phyloP scores from a whole-genome alignment of 1,140 invertebrate species.

The Druon quercuslanigerum region DNA sequence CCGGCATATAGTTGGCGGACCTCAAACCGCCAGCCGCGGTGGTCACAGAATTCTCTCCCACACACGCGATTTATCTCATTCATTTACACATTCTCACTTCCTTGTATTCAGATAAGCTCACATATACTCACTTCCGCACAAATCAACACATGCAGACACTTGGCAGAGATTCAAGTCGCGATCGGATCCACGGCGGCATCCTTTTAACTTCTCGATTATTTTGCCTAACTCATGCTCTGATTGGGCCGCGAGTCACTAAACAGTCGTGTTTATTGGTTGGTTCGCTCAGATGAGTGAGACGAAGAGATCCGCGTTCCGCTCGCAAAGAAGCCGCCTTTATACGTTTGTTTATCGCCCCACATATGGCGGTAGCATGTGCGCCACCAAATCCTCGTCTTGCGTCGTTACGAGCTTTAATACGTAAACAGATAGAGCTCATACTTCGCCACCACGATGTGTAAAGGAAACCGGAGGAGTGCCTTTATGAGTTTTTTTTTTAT shows the following conservation, averaged over 20 bases:
- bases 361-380: conserved; percentile 74
- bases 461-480: background rate
- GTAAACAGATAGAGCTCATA: conserved; percentile 57
- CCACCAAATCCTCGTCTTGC: conserved; percentile 52
- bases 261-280: conserved; percentile 60
- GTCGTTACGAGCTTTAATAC: conserved; percentile 53
- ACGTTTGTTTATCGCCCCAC: conserved; percentile 71
- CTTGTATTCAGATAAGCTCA: conserved; percentile 25
- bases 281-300: conserved; percentile 40
- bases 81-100: conserved; percentile 38
- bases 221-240: conserved; percentile 43
- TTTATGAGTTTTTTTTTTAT: background rate
- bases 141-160: conserved; percentile 41
- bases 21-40: conserved; percentile 71
- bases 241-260: conserved; percentile 52
- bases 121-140: conserved; percentile 6
- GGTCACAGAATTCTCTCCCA: conserved; percentile 60
- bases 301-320: conserved; percentile 45
- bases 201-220: conserved; percentile 59
- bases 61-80: conserved; percentile 44
- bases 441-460: background rate
- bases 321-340: conserved; percentile 69
- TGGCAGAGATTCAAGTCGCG: conserved; percentile 64
- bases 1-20: conserved; percentile 71
- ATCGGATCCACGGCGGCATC: conserved; percentile 51